Base-by-base conservation (phyloP, 2,797 vertebrate genomes). In the Paguma larvata region DNA sequence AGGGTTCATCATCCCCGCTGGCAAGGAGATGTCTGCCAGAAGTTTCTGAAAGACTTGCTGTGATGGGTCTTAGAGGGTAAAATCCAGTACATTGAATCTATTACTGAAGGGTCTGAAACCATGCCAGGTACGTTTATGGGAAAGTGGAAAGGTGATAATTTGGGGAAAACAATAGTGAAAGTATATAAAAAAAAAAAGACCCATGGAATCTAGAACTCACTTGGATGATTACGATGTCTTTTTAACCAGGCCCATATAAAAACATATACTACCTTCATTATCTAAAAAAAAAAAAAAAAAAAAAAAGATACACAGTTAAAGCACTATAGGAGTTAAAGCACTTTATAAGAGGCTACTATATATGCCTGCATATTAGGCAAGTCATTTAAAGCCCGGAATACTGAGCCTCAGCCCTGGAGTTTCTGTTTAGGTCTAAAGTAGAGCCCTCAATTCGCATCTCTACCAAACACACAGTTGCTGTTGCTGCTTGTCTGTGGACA, bases 121-220 rank as follows among this genome's bases (percentile, higher is more conserved):
- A 99, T 99, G 99, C 99, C 99, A 1, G 89, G 94, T 88, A 99
- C 99, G 41, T 99, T 99, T 70, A 99, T 99, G 97, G 99, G 99
- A 95, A 97, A 99, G 98, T 97, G 99, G 96, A 98, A 85, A 68
- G 99, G 99, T 96, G 99, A 99, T 51, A 99, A 99, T 98, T 56
- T 97, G 6, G 99, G 99, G 83, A 99, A 99, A 98, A 98, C 99
- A 0, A 0, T 99, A 21, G 48, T 99, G 56, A 98, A 99, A 94
- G 98, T 98, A 41, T 99, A 94, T 99, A 53, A 73, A 62, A 2
- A 89, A 92, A 99, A 53, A 75, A 63, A 2, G 32, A 32, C 53
- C 41, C 5, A 1, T 1, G 18, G 67, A 89, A 77, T 73, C 62
- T 27, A 16, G 34, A 92, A 51, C n/a, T 44, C 9, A 84, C 51